A percentile compares a stretch with the other conserved stretches of the same genome.
phyloP scores from a whole-genome alignment of 2,888 invertebrate genomes.

The Acleris literana region DNA sequence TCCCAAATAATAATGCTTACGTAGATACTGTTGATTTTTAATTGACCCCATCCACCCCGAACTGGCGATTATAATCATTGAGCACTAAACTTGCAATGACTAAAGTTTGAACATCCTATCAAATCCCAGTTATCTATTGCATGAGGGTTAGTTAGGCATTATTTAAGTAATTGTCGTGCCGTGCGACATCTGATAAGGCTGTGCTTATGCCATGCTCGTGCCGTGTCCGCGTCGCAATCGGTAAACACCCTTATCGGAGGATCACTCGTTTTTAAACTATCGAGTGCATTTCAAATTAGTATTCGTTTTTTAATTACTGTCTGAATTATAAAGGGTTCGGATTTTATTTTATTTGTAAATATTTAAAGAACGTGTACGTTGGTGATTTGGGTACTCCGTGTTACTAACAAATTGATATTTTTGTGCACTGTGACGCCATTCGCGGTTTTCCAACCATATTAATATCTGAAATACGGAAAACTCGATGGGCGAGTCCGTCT shows the following conservation, averaged over 20 bases:
- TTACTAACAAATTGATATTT: no score
- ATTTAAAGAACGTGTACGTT: no score
- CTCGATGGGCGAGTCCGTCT: no score
- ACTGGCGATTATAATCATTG: no score
- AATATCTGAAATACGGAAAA: no score
- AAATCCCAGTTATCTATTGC: slow-evolving; percentile 48
- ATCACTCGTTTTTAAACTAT: slow-evolving; percentile 5
- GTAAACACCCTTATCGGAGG: slow-evolving; percentile 28
- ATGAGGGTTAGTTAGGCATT: slow-evolving; percentile 56
- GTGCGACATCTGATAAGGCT: slow-evolving; percentile 62
- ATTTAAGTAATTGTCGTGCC: slow-evolving; percentile 54
- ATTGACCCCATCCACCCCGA: no score
- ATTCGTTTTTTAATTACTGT: neutral
- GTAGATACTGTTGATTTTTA: no score
- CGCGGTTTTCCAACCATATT: no score
- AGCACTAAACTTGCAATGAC: no score
- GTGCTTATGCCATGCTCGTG: slow-evolving; percentile 51
- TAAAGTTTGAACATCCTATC: slow-evolving; percentile 49
- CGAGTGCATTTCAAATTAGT: slow-evolving; percentile 9
- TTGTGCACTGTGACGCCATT: no score
- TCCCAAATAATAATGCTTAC: no score
- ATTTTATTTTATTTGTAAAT: slow-evolving; percentile 2
- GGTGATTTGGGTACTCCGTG: no score
- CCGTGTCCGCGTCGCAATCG: slow-evolving; percentile 39
- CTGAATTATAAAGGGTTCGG: slow-evolving; percentile 3